These are phyloP conservation scores for Limosa lapponica DNA, from an alignment of 2,797 vertebrate species.

Conservation along the genomic window DNA sequence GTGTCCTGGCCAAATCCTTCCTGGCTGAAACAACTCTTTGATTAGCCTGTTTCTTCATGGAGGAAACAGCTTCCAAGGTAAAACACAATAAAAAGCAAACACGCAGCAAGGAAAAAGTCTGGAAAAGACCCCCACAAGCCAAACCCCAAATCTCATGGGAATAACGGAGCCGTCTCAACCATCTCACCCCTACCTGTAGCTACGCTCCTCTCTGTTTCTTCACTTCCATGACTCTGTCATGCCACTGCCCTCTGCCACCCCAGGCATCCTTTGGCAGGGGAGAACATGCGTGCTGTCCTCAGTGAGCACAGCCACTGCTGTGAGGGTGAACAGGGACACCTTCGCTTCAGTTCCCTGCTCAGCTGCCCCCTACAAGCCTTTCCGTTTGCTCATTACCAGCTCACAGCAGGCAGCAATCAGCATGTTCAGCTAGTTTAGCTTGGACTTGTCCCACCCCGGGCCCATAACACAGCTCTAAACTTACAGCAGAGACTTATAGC, in stretches of 20 bases:
- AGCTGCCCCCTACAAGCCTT: background rate
- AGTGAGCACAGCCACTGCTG: background rate
- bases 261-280: rapidly evolving
- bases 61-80: background rate
- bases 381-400: background rate
- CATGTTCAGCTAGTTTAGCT: background rate
- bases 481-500: background rate
- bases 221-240: rapidly evolving
- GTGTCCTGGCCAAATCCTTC: background rate
- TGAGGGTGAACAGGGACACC: background rate
- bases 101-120: background rate
- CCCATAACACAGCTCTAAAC: background rate
- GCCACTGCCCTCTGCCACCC: background rate
- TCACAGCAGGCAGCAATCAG: background rate
- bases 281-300: rapidly evolving
- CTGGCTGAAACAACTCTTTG: background rate
- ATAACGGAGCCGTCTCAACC: rapidly evolving
- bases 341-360: background rate
- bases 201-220: background rate
- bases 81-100: background rate
- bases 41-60: background rate
- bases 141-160: background rate
- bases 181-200: background rate
- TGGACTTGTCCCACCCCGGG: background rate
- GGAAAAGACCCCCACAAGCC: background rate